A percentile compares a stretch with the other conserved stretches of the same genome.
phyloP scores from a whole-genome alignment of 1,140 invertebrate species.

The Melanaphis sacchari region DNA sequence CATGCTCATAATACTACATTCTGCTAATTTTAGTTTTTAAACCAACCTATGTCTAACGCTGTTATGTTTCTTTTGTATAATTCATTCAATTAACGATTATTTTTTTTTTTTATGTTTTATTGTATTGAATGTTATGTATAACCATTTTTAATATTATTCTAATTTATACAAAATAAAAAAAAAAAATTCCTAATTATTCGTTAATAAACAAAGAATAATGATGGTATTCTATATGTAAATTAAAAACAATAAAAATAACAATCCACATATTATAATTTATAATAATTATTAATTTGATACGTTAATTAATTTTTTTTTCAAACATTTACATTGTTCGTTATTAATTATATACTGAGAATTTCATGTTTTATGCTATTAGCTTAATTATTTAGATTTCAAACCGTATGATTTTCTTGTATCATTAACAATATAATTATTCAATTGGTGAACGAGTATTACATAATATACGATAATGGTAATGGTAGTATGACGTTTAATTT shows the following conservation, averaged over 20 bases:
- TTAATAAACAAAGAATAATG: background rate
- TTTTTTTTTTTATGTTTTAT: background rate
- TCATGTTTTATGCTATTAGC: no score
- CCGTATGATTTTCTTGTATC: background rate
- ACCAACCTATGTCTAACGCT: background rate
- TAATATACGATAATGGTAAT: background rate
- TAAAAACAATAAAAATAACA: background rate
- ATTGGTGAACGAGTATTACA: background rate
- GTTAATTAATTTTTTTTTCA: no score
- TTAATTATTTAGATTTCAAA: no score
- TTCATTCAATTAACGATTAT: background rate
- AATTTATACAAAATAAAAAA: no score
- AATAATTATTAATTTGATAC: no score
- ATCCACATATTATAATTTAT: background rate
- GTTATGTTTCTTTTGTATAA: no score
- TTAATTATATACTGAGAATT: no score
- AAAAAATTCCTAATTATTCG: background rate
- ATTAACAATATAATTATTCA: background rate
- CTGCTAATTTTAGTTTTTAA: background rate
- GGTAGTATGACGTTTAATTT: background rate
- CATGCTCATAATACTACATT: background rate
- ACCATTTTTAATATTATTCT: background rate
- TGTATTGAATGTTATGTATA: background rate
- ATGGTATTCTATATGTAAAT: rapidly evolving
- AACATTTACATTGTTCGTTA: no score